phyloP scores from a whole-genome alignment of 2,797 vertebrate species.

The Bovichtus variegatus region DNA sequence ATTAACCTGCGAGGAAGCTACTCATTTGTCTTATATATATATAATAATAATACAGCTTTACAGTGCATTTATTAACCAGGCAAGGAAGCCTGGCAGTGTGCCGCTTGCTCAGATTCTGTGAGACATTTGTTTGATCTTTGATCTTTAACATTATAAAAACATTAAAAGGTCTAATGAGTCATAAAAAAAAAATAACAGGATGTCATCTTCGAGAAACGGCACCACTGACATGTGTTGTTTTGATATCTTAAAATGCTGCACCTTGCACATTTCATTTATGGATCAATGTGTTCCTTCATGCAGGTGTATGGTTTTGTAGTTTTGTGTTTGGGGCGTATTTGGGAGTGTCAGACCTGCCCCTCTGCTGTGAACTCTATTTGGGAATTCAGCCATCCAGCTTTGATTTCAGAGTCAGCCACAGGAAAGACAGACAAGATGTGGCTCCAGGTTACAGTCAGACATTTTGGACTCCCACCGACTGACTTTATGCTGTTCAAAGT shows the following conservation, averaged over 20 bases:
- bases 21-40: not conserved
- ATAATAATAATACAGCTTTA: not conserved
- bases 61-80: not conserved
- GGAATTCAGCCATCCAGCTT: slow-evolving; percentile 37
- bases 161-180: not conserved
- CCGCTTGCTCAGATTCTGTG: not conserved
- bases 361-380: slow-evolving; percentile 66
- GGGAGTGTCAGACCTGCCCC: slow-evolving; percentile 52
- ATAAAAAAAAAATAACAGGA: not conserved
- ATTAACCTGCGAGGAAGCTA: not conserved
- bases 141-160: not conserved
- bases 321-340: not conserved
- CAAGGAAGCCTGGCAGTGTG: not conserved
- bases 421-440: not conserved
- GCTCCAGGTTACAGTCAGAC: slow-evolving; percentile 71
- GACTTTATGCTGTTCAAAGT: slow-evolving; percentile 22
- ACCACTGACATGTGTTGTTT: not conserved
- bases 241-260: not conserved
- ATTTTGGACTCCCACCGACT: slow-evolving; percentile 38
- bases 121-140: not conserved
- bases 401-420: slow-evolving; percentile 34
- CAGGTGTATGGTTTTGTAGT: not conserved
- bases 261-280: not conserved
- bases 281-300: not conserved
- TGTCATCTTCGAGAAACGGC: not conserved